Evolutionary conservation across 2,888 invertebrate species (phyloP).

Genomic region (Phortica magna): DNA sequence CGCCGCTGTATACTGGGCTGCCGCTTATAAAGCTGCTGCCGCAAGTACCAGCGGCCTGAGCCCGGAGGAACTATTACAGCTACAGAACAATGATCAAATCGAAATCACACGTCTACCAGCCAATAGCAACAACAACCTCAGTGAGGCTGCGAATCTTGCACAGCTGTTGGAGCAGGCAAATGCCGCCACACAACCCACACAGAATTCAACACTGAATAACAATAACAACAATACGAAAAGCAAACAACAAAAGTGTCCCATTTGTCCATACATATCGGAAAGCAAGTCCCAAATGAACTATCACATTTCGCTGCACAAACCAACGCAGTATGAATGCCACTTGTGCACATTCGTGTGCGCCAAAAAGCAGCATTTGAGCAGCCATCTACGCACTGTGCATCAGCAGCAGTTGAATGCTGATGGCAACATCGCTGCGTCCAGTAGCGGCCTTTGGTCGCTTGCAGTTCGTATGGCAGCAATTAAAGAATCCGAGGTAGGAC

Average conservation of each 20-base stretch:
- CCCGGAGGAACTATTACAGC: slow-evolving; percentile 67
- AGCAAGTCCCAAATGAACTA: slow-evolving; percentile 92
- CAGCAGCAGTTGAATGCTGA: slow-evolving; percentile 53
- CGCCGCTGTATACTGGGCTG: slow-evolving; percentile 70
- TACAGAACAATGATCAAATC: slow-evolving; percentile 75
- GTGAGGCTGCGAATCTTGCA: slow-evolving; percentile 47
- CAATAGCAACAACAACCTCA: slow-evolving; percentile 27
- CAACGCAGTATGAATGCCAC: slow-evolving; percentile 83
- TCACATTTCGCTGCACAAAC: slow-evolving; percentile 89
- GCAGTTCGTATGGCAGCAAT: too few species aligned
- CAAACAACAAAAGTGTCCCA: slow-evolving; percentile 87
- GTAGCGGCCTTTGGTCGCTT: slow-evolving; percentile 30
- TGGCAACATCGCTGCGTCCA: slow-evolving; percentile 16
- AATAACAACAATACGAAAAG: slow-evolving; percentile 63
- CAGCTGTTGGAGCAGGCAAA: slow-evolving; percentile 49
- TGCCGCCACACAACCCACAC: slow-evolving; percentile 41
- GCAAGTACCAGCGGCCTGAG: slow-evolving; percentile 38
- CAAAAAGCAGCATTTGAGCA: slow-evolving; percentile 88
- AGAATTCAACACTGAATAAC: not conserved
- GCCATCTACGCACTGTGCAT: slow-evolving; percentile 85
- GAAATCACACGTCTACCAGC: slow-evolving; percentile 74
- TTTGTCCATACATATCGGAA: slow-evolving; percentile 91
- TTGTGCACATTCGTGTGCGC: slow-evolving; percentile 91
- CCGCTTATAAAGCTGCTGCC: slow-evolving; percentile 64
- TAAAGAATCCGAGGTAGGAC: too few species aligned